phyloP scores from a whole-genome alignment of 2,113 vertebrate genomes.

The Melospiza georgiana region DNA sequence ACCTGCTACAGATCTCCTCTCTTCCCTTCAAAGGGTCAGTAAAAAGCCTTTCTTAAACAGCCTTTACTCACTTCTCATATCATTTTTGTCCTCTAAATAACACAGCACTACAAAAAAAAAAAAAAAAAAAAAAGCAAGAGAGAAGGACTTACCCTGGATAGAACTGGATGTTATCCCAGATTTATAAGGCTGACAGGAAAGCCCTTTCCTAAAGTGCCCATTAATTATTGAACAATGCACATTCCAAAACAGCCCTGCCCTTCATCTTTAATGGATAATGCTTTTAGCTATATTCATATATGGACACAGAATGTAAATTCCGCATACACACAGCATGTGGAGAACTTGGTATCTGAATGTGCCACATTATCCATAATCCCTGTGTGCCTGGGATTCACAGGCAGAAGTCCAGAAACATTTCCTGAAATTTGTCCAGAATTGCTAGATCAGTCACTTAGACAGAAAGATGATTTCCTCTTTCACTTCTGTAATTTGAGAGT shows the following conservation, averaged over 20 bases:
- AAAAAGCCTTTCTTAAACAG: neutral
- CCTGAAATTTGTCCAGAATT: neutral
- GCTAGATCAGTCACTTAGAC: neutral
- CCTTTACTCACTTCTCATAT: neutral
- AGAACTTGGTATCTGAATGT: neutral
- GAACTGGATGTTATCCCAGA: neutral
- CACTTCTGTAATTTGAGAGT: neutral
- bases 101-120: neutral
- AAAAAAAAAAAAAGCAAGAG: neutral
- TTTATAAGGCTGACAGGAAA: neutral
- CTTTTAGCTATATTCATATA: neutral
- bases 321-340: neutral
- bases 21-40: neutral
- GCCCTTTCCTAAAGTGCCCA: neutral
- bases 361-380: neutral
- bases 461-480: neutral
- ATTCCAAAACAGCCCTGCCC: neutral
- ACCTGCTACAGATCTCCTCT: neutral
- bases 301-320: neutral
- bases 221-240: slow-evolving; percentile 17
- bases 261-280: neutral
- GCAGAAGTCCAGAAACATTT: neutral
- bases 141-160: neutral
- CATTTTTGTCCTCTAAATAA: neutral
- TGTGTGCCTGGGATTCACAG: neutral